Base-by-base conservation (phyloP, 2,888 invertebrate species). In the Meandrusa payeni region DNA sequence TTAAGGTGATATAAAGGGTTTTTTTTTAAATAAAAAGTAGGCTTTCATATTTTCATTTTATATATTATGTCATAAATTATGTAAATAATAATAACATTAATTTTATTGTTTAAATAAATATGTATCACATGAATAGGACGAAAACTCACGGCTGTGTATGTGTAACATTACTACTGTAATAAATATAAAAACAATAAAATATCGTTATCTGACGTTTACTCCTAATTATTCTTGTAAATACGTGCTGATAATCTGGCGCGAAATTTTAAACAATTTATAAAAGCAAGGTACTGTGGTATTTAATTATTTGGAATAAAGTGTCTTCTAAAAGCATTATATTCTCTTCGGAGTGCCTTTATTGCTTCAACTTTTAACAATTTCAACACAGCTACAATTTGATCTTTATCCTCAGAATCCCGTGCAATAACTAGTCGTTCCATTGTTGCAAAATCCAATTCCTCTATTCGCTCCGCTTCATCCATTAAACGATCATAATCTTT, bases 401-500 rank as follows among this genome's bases (percentile, higher is more conserved):
- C 76, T 41, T 66, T 73, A 48, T 76, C 71, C 58, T 74, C 73
- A 0, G 76, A 68, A 41, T 78, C 73, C 13, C 73, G 63, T 3
- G 81, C 77, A 5, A 60, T 66, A 3, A 63, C 69, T 7, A 87
- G 45, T 53, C 72, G 71, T 55, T 83, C 82, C 76, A 87, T 78
- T 24, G 76, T 70, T 2, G 77, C 77, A 46, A 81, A 81, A 60
- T 87, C 88, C 15, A 87, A 52, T 49, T 83, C 85, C 17, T 86
- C 80, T 45, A 86, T 74, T 31, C 71, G 69, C 36, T 85, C 83
- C 2, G 87, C 79, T 34, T 81, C 72, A 29, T 79, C 73, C 39
- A 83, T 69, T 38, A 88, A 56, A 26, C 59, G 58, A 40, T 81
- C 76, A 26, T 83, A 54, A 27, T 81, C 73, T 50, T 55, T 63